A percentile compares a stretch with the other conserved stretches of the same genome.
Conservation (phyloP, 2,113 vertebrate species). For the rat (Rattus norvegicus) region GRCr8 NC_086029.1:76965001-76965500, state of each 20-base stretch:
- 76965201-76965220: not conserved
- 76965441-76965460: too few relatives aligned
- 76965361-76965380: too few relatives aligned
- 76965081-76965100: not conserved
- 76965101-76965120: not conserved
- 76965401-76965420: too few relatives aligned
- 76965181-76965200: not conserved
- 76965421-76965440: too few relatives aligned
- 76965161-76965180: too few relatives aligned
- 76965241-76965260: not conserved
- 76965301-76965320: not conserved
- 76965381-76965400: too few relatives aligned
- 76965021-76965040: not conserved
- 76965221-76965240: not conserved
- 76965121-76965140: not conserved
- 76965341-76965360: too few relatives aligned
- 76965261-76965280: not conserved
- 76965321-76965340: not conserved
- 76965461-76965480: too few relatives aligned
- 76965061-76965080: not conserved
- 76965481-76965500: too few relatives aligned
- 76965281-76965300: not conserved
- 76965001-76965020: not conserved
- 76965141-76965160: not conserved
- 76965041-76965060: too few relatives aligned